A percentile compares a stretch with the other conserved stretches of the same genome.
Evolutionary conservation across 1,140 invertebrate genomes (phyloP).

Genomic region (Polypedilum vanderplanki): DNA sequence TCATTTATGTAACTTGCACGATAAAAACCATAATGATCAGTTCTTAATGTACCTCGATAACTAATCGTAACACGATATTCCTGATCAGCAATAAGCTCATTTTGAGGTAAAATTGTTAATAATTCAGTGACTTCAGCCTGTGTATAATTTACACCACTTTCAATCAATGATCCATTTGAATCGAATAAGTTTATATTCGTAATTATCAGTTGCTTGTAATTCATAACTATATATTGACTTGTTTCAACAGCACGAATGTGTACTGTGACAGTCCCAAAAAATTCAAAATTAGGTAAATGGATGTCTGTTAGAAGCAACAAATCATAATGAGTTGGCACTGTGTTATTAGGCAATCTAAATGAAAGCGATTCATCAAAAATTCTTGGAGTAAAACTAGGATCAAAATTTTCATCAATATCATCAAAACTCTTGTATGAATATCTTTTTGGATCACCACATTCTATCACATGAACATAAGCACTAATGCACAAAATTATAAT

Average conservation of each 20-base stretch:
- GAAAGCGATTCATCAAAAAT: not conserved
- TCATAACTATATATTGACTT: slow-evolving; percentile 47
- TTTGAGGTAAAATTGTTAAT: not conserved
- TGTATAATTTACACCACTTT: not conserved
- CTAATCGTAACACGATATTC: not conserved
- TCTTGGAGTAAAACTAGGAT: not conserved
- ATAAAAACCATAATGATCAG: slow-evolving; percentile 25
- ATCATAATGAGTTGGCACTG: slow-evolving; percentile 56
- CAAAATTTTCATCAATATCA: not conserved
- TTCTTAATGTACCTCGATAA: not conserved
- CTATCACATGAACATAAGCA: too few relatives aligned
- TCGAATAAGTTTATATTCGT: not conserved
- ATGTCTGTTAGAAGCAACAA: slow-evolving; percentile 56
- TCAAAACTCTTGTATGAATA: not conserved
- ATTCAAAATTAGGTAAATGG: slow-evolving; percentile 45
- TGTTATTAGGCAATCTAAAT: slow-evolving; percentile 49
- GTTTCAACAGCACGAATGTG: slow-evolving; percentile 41
- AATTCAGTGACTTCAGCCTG: not conserved
- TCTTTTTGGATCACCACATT: not conserved
- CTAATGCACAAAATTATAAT: too few relatives aligned
- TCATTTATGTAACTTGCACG: not conserved
- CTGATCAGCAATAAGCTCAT: not conserved
- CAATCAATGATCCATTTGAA: not conserved
- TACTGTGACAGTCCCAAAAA: slow-evolving; percentile 54
- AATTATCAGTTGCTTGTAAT: slow-evolving; percentile 42